A percentile compares a stretch with the other conserved stretches of the same genome.
Conservation (phyloP, 2,888 invertebrate species). For the Drosophila prostipennis region DNA sequence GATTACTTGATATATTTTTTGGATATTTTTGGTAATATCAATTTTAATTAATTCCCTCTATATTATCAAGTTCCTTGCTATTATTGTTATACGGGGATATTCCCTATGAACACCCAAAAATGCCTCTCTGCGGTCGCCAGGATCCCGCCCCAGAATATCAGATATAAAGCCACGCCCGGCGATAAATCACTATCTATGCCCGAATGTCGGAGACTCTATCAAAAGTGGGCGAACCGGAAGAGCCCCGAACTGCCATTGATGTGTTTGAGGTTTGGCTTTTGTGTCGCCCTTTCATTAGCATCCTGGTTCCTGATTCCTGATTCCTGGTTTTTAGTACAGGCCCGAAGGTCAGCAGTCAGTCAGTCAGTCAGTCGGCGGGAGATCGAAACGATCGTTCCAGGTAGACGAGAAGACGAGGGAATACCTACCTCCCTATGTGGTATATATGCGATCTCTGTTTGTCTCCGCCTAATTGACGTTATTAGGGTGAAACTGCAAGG, state of each 20-base stretch:
- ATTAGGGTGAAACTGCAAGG: conserved; percentile 47
- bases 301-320: conserved; percentile 20
- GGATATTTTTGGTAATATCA: no score
- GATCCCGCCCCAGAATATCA: conserved; percentile 20
- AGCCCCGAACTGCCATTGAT: conserved; percentile 27
- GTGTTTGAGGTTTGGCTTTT: conserved; percentile 72
- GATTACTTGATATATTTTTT: no score
- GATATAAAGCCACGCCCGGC: conserved; percentile 18
- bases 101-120: neutral
- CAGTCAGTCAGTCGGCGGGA: conserved; percentile 21
- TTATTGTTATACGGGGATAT: neutral
- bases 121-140: conserved; percentile 4
- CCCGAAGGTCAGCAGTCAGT: conserved; percentile 50
- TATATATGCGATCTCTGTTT: conserved; percentile 6
- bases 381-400: conserved; percentile 42
- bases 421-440: conserved; percentile 29
- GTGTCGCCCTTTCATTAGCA: conserved; percentile 66
- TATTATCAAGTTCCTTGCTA: no score
- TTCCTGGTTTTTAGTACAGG: conserved; percentile 26
- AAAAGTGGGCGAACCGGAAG: conserved; percentile 59
- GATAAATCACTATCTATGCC: conserved; percentile 55
- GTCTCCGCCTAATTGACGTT: conserved; percentile 68
- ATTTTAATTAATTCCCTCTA: no score
- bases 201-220: neutral
- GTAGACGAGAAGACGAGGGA: conserved; percentile 48